Evolutionary conservation across 2,797 vertebrate genomes (phyloP).

Genomic region (Potorous gilbertii): DNA sequence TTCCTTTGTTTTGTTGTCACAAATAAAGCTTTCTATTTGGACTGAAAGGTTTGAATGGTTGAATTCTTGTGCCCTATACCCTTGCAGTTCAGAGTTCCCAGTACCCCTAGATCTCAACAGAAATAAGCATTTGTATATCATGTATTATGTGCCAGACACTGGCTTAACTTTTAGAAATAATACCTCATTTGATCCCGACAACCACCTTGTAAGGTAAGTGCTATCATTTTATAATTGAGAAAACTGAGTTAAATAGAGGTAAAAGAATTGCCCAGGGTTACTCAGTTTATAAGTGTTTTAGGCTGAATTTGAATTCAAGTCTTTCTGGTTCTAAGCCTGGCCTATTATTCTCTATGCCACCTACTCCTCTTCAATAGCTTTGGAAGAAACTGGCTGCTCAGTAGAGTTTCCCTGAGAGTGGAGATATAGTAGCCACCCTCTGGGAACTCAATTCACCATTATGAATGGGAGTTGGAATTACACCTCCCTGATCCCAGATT

Average conservation of each 20-base stretch:
- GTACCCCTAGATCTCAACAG: too few relatives aligned
- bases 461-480: neutral
- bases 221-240: neutral
- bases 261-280: neutral
- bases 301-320: neutral
- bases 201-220: neutral
- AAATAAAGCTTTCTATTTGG: too few relatives aligned
- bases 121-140: neutral
- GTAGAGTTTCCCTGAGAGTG: neutral
- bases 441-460: neutral
- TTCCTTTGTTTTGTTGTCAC: too few relatives aligned
- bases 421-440: neutral
- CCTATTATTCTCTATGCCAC: neutral
- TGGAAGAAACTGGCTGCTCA: neutral
- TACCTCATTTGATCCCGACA: neutral
- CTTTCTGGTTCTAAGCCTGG: neutral
- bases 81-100: too few relatives aligned
- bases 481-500: neutral
- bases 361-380: neutral
- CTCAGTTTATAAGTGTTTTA: neutral
- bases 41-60: too few relatives aligned
- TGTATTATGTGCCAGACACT: neutral
- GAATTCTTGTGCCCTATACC: too few relatives aligned
- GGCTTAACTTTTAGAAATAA: neutral
- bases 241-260: neutral